These are phyloP conservation scores for Acanthurus lineatus DNA, from an alignment of 2,797 vertebrate genomes.

Conservation along the genomic window DNA sequence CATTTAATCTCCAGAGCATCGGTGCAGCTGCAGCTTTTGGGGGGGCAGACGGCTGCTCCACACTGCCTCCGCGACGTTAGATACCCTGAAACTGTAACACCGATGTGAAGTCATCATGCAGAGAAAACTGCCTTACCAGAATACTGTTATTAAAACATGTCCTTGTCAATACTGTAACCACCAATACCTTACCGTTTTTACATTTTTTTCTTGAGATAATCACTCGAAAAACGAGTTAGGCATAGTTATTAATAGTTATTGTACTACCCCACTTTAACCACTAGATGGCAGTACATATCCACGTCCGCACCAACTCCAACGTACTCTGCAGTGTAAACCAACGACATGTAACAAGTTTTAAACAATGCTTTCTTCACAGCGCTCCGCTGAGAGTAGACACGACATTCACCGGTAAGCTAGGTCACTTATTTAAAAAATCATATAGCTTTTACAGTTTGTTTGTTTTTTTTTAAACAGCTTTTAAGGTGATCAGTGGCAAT, in stretches of 20 bases:
- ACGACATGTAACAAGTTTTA: too few species aligned
- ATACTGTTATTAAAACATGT: not conserved
- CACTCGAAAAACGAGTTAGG: not conserved
- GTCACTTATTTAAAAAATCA: too few species aligned
- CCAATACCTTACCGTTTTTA: not conserved
- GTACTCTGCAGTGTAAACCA: not conserved
- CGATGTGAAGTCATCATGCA: too few species aligned
- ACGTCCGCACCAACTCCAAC: too few species aligned
- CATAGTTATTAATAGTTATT: not conserved
- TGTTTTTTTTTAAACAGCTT: too few species aligned
- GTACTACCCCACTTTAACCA: not conserved
- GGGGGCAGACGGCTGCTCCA: conserved; percentile 7
- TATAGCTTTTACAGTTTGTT: too few species aligned
- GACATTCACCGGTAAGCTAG: too few species aligned
- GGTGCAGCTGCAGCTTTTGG: conserved; percentile 4
- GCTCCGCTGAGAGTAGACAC: too few species aligned
- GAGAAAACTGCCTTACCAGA: too few species aligned
- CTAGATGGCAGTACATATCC: conserved; percentile 10
- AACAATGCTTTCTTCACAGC: too few species aligned
- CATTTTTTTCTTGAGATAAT: not conserved
- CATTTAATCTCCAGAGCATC: not conserved
- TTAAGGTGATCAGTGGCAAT: too few species aligned
- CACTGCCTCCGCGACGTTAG: not conserved
- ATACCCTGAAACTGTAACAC: not conserved
- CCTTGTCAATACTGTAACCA: rapidly evolving